Percentiles rank a stretch among this genome's conserved stretches.
phyloP scores from a whole-genome alignment of 2,797 vertebrate genomes.

The Alfaro cultratus region DNA sequence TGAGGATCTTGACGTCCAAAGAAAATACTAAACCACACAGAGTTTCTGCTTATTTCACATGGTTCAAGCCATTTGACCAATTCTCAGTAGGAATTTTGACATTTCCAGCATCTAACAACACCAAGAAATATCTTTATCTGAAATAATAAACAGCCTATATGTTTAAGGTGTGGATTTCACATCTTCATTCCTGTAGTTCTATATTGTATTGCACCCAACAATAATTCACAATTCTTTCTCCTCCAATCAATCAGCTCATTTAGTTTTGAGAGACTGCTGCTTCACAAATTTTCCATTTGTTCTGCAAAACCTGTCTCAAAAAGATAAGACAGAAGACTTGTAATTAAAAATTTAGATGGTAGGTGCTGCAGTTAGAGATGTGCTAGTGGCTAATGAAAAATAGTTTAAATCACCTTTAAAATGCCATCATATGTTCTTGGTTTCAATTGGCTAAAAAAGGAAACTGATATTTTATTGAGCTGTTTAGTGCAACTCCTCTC shows the following conservation, averaged over 20 bases:
- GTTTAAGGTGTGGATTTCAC: not conserved
- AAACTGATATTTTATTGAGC: not conserved
- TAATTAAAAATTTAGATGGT: not conserved
- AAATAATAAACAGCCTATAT: not conserved
- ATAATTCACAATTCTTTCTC: not conserved
- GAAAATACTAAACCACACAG: not conserved
- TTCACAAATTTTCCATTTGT: not conserved
- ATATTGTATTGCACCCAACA: not conserved
- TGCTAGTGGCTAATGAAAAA: not conserved
- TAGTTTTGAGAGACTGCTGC: no score
- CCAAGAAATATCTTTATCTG: not conserved
- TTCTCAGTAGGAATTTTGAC: no score
- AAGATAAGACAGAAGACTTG: not conserved
- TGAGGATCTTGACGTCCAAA: not conserved
- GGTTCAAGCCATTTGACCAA: not conserved
- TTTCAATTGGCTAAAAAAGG: not conserved
- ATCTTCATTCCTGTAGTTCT: not conserved
- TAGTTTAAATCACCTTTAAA: not conserved
- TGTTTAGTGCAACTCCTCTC: not conserved
- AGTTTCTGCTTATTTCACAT: not conserved
- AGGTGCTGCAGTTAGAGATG: not conserved
- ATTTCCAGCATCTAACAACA: no score
- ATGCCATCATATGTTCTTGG: not conserved
- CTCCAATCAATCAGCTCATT: not conserved
- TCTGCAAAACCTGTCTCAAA: not conserved